Base-by-base conservation (phyloP, 2,113 vertebrate genomes). In the Dipodomys ordii region DNA sequence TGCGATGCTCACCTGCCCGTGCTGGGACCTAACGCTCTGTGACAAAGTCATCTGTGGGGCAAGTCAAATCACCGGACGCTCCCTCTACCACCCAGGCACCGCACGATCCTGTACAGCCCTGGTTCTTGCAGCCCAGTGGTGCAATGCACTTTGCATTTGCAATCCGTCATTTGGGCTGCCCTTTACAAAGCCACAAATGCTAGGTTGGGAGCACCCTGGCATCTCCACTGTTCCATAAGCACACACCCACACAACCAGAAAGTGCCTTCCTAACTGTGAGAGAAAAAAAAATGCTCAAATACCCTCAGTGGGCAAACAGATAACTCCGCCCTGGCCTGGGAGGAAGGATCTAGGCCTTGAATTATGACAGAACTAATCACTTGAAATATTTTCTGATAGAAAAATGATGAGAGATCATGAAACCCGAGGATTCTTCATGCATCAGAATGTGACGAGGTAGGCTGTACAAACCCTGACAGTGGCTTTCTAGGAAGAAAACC, bases 401-500 rank as follows among this genome's bases (percentile, higher is more conserved):
- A 65, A 32, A 71, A 64, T 69, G 64, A 80, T n/a, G 57, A 90
- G 32, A 84, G 78, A 86, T 79, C 12, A 2, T 95, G 81, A 96
- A 93, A 93, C 76, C 39, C 46, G 46, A 94, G 39, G 69, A 7
- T n/a, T 92, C n/a, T 82, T 92, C 73, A 39, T 79, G 39, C 73
- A 0, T 74, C 30, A 76, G 32, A 79, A 78, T 67, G 92, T 88
- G 77, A 44, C 91, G 78, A 91, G 69, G 44, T n/a, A 68, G 49
- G 6, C 67, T 88, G 16, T 3, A 30, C 39, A 44, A 96, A 86
- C 78, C 72, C 25, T 72, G 39, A 65, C 6, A 1, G 0, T 49
- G 60, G 23, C 53, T 94, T 96, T 97, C 83, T 90, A 49, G 84
- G 90, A 64, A 67, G 93, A 81, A 96, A 95, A 96, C 84, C 65